Base-by-base conservation (phyloP, 2,113 vertebrate species). In the Cebidichthys violaceus region DNA sequence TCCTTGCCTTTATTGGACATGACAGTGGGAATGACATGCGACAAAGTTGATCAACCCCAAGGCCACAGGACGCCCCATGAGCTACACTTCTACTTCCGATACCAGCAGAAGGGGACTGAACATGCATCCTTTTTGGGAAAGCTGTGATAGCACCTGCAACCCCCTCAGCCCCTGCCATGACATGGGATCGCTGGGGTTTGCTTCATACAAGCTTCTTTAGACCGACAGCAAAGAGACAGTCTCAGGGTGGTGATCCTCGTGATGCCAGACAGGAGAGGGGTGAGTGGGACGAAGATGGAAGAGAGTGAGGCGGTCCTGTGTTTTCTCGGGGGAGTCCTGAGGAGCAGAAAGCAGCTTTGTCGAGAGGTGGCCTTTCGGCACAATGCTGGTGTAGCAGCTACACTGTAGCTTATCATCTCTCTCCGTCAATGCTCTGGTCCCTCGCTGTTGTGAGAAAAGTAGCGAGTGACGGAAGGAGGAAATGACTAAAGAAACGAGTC, bases 401-500 rank as follows among this genome's bases (percentile, higher is more conserved):
- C 77, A 71, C 15, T 88, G 83, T 71, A 75, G 81, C 72, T 89
- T 75, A 82, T 88, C 84, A 77, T 87, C 80, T 83, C 82, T 72
- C 41, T 88, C 72, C 57, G 57, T 85, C 84, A 72, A 81, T 43
- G 27, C 73, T 54, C 72, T 3, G 37, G 88, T 74, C 64, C 77
- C 78, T 86, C 17, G 24, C 71, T 75, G 68, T 77, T 91, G 71
- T 83, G 85, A 88, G 90, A 90, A 88, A 88, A 89, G 77, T 29
- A 74, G 59, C 31, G 31, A 87, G 61, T 75, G 73, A 75, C 41
- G 57, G 78, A 86, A 90, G 86, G 85, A 93, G 93, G 92, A 94
- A 94, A 83, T 92, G 90, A 91, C 91, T 93, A 92, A 91, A 91
- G 89, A 91, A 93, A 87, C 79, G 50, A 91, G 55, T 93, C 83